phyloP scores from a whole-genome alignment of 1,140 invertebrate genomes.

The Sminthurinus signatus region DNA sequence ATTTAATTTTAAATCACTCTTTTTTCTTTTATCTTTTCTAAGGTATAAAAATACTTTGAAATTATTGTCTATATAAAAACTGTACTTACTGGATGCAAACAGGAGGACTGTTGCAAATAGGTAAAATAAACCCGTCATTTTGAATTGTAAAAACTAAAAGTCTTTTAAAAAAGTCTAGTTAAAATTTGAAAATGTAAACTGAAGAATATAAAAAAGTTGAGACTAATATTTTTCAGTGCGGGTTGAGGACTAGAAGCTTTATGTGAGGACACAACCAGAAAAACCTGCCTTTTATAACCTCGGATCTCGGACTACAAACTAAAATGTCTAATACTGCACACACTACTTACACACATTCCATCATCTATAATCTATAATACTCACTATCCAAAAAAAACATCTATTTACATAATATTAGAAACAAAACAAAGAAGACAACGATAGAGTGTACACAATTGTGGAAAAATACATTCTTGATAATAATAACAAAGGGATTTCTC shows the following conservation, averaged over 20 bases:
- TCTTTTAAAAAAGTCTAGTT: neutral
- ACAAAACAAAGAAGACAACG: neutral
- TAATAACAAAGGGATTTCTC: neutral
- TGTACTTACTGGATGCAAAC: neutral
- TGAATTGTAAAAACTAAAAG: neutral
- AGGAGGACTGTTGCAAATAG: neutral
- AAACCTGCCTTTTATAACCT: neutral
- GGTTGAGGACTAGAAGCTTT: neutral
- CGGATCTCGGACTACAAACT: neutral
- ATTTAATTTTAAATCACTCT: neutral
- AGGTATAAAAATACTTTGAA: neutral
- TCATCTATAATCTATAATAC: neutral
- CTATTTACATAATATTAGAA: neutral
- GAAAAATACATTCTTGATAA: neutral
- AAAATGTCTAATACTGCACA: neutral
- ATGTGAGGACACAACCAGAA: neutral
- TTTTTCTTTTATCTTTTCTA: neutral
- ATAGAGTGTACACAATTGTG: neutral
- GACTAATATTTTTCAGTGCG: neutral
- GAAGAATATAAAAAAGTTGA: neutral
- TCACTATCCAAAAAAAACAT: neutral
- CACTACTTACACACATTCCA: neutral
- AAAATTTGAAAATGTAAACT: neutral
- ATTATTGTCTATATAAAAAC: neutral
- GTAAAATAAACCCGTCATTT: neutral